These are phyloP conservation scores for Phyllostomus discolor DNA, from an alignment of 2,113 vertebrate genomes.

Conservation along the genomic window DNA sequence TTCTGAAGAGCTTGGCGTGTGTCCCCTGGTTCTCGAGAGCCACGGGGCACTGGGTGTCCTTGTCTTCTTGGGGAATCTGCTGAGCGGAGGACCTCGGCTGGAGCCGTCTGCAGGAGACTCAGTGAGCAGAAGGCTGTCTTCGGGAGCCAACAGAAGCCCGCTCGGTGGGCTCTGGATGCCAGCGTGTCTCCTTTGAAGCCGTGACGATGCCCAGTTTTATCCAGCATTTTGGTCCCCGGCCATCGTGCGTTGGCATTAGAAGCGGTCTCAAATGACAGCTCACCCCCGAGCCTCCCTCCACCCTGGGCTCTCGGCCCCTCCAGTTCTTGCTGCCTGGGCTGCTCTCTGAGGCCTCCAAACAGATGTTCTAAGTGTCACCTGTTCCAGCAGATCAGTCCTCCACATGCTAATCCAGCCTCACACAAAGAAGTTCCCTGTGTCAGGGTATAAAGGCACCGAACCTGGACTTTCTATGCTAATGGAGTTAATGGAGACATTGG, in stretches of 20 bases:
- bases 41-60: background rate
- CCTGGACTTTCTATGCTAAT: background rate
- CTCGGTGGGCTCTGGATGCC: background rate
- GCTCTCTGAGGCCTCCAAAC: background rate
- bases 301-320: background rate
- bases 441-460: background rate
- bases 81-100: background rate
- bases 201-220: background rate
- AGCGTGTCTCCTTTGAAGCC: background rate
- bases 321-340: background rate
- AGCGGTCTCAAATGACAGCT: background rate
- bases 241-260: background rate
- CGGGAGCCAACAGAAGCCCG: background rate
- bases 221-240: background rate
- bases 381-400: background rate
- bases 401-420: rapidly evolving
- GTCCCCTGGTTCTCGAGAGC: background rate
- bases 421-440: background rate
- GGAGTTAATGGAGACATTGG: background rate
- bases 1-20: background rate
- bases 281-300: background rate
- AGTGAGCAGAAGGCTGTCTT: background rate
- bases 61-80: background rate
- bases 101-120: background rate
- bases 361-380: background rate